phyloP scores from a whole-genome alignment of 2,888 invertebrate species.

The Nomada hirtipes region DNA sequence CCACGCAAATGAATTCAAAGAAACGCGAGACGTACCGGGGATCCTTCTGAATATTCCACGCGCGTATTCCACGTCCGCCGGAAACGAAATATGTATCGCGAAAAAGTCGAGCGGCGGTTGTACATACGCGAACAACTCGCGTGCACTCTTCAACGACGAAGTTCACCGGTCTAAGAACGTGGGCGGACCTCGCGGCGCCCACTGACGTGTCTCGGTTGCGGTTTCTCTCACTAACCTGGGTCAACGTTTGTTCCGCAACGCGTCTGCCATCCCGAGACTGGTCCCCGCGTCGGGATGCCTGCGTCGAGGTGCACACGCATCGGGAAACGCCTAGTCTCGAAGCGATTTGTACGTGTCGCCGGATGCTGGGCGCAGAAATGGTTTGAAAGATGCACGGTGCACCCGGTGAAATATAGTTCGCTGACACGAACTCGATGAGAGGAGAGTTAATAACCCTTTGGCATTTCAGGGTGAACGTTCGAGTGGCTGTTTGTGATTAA shows the following conservation, averaged over 20 bases:
- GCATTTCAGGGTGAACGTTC: slow-evolving; percentile 6
- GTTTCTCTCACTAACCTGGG: slow-evolving; percentile 60
- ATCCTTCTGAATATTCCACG: slow-evolving; percentile 7
- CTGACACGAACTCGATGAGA: slow-evolving; percentile 1
- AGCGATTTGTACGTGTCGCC: slow-evolving; percentile 4
- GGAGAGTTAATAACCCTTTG: slow-evolving; percentile 7
- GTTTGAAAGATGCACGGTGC: slow-evolving; percentile 12
- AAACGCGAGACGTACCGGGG: background rate
- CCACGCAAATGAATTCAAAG: background rate
- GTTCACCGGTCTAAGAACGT: slow-evolving; percentile 45
- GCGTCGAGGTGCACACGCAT: background rate
- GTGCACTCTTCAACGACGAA: slow-evolving; percentile 25
- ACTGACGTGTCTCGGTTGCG: slow-evolving; percentile 54
- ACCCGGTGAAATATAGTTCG: slow-evolving; percentile 27
- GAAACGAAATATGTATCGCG: no score
- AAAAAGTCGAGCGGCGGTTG: background rate
- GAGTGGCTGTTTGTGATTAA: no score
- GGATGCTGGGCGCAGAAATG: background rate
- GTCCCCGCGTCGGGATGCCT: background rate
- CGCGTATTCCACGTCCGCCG: no score
- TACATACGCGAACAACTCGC: background rate
- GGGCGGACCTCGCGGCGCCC: slow-evolving; percentile 56
- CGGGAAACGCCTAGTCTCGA: background rate
- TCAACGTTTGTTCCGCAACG: slow-evolving; percentile 47
- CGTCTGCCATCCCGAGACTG: slow-evolving; percentile 17